Conservation (phyloP, 2,797 vertebrate genomes). For the Pogoniulus pusillus region DNA sequence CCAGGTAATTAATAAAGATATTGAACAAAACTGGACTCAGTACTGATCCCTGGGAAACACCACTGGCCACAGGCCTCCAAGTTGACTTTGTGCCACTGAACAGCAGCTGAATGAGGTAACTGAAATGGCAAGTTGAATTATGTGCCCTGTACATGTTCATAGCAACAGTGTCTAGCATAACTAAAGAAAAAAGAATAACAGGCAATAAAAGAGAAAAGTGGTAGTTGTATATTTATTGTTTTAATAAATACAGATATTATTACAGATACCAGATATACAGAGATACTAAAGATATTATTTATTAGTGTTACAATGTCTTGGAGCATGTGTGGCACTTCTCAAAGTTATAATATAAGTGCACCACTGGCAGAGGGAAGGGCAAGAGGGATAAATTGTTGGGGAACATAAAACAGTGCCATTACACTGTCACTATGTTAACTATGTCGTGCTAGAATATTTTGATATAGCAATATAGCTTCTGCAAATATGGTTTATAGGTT, state of each 20-base stretch:
- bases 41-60: too few relatives aligned
- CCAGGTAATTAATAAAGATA: too few relatives aligned
- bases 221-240: neutral
- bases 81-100: too few relatives aligned
- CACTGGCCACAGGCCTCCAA: too few relatives aligned
- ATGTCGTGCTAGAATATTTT: neutral
- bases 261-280: neutral
- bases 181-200: neutral
- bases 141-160: neutral
- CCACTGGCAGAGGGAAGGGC: neutral
- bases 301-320: neutral
- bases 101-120: neutral
- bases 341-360: neutral
- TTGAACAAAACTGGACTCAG: too few relatives aligned
- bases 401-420: neutral
- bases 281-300: neutral
- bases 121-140: neutral
- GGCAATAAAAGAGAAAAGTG: neutral
- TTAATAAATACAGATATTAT: neutral
- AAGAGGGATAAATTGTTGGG: neutral
- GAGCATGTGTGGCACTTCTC: neutral
- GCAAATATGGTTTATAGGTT: neutral
- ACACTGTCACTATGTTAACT: neutral
- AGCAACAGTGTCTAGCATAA: neutral
- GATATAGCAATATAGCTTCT: neutral